Percentiles rank a stretch among this genome's conserved stretches.
Evolutionary conservation across 2,888 invertebrate species (phyloP).

Genomic region (Ophioninae sp.): DNA sequence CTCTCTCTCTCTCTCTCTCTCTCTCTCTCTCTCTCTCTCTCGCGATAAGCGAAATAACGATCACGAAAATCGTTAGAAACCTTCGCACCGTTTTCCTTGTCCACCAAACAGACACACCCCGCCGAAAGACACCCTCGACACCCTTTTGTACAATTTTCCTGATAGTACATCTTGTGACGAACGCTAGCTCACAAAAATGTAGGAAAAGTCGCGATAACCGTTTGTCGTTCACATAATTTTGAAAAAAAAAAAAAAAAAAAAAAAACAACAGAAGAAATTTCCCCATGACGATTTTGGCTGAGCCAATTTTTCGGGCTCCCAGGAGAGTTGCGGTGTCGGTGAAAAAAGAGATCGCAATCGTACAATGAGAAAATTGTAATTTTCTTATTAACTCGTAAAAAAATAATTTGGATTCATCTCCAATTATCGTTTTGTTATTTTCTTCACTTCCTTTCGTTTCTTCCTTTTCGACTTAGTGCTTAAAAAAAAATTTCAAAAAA

Average conservation of each 20-base stretch:
- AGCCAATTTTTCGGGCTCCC: background rate
- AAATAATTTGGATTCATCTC: conserved; percentile 12
- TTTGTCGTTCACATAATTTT: background rate
- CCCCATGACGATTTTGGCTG: background rate
- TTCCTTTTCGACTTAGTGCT: background rate
- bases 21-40: background rate
- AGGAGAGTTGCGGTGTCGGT: conserved; percentile 2
- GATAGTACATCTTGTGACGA: background rate
- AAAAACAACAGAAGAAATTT: background rate
- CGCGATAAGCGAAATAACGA: no score
- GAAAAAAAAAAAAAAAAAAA: background rate
- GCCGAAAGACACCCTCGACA: background rate
- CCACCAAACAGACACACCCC: conserved; percentile 9
- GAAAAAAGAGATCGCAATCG: background rate
- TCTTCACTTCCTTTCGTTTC: background rate
- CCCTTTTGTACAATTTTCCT: background rate
- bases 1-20: background rate
- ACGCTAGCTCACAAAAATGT: background rate
- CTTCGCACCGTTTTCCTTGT: background rate
- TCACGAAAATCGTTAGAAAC: background rate
- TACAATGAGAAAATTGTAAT: background rate
- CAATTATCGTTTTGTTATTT: background rate
- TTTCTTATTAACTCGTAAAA: background rate
- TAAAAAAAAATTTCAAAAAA: no score
- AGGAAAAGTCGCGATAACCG: background rate